Evolutionary conservation across 2,797 vertebrate species (phyloP), one percentile per base, ranked within the genome.

Genomic region (Enteromius fasciolatus): DNA sequence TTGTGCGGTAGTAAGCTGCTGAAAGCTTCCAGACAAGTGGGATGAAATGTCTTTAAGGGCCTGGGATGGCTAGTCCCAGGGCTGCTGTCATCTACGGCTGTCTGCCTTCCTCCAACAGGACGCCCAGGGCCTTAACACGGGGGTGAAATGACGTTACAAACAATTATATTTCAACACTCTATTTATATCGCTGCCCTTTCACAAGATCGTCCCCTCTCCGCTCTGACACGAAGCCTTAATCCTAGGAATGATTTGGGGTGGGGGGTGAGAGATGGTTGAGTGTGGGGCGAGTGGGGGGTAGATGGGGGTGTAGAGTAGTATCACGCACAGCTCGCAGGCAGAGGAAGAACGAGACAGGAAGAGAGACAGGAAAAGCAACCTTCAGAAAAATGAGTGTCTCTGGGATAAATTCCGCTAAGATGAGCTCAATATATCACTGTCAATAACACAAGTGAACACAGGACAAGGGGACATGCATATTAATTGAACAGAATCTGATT

Each of bases 401-500:
- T 94, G 94, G 94, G 93, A 95, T 94, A 96, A 96, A 97, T 95
- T 96, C 91, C 90, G 92, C 93, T 93, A 88, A 95, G 95, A 96
- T 97, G 92, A 97, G 95, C 94, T 96, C 96, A 96, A 97, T 99
- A 97, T 95, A 96, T 99, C 97, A 98, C 95, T 93, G 97, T 97
- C 98, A 96, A 95, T 96, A 96, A 95, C 90, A 87, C 93, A 88
- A 91, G 95, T 94, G 94, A 96, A 95, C 92, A 95, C 93, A 91
- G 93, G 90, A 87, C 93, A 69, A 94, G 94, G 94, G 95, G 93
- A 96, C 96, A 97, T 97, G 96, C 97, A 99, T 98, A 98, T 98
- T 98, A 97, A 99, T 98, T 97, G 97, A 97, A 98, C 98, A 97
- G 97, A 98, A 98, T 97, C 95, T 96, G 96, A 98, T 99, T 97